Conservation (phyloP, 2,113 vertebrate genomes). For the Ranitomeya imitator region DNA sequence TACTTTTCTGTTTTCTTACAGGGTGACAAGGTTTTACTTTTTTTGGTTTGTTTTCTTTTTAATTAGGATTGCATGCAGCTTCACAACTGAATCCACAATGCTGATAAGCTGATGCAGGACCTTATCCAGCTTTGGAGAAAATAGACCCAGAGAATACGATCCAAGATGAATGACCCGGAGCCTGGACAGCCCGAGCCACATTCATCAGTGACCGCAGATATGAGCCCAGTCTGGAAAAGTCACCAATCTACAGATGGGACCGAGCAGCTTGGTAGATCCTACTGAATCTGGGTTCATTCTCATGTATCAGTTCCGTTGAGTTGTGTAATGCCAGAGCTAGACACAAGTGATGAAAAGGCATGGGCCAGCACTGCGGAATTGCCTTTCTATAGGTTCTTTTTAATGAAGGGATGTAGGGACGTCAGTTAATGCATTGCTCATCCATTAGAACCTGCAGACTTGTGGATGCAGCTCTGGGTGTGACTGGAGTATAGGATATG, state of each 20-base stretch:
- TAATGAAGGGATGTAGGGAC: no score
- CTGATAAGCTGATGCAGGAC: not conserved
- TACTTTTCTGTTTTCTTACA: not conserved
- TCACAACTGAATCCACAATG: not conserved
- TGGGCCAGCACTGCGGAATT: no score
- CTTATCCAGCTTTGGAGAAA: not conserved
- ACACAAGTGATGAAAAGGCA: no score
- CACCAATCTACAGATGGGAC: no score
- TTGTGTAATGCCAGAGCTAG: no score
- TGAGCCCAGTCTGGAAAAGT: not conserved
- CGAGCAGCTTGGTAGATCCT: no score
- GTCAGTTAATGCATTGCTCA: no score
- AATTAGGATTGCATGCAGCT: constrained; percentile 5
- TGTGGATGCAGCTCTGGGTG: not conserved
- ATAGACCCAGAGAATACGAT: no score
- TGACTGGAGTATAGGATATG: no score
- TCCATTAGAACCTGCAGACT: not conserved
- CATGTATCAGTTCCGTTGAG: no score
- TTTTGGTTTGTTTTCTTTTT: constrained; percentile 21
- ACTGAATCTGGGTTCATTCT: no score
- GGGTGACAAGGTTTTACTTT: not conserved
- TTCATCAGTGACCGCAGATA: not conserved
- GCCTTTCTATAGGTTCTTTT: no score
- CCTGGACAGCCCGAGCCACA: not conserved
- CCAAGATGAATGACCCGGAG: not conserved